phyloP scores from a whole-genome alignment of 2,888 invertebrate genomes.

The Nomada fabriciana region DNA sequence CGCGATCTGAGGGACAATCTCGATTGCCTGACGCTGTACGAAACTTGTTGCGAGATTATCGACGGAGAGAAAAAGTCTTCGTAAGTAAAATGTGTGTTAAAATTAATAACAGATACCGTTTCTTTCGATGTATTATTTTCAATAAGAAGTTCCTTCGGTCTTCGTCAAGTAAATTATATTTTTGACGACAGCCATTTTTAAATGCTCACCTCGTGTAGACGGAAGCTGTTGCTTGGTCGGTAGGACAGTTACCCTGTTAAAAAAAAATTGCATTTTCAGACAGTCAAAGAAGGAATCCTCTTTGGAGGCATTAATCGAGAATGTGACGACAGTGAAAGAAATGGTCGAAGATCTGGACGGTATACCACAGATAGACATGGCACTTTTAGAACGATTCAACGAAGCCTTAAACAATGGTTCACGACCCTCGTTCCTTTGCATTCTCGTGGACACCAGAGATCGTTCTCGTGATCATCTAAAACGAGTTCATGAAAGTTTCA shows the following conservation, averaged over 20 bases:
- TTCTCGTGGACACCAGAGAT: slow-evolving; percentile 71
- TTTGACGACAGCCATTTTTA: background rate
- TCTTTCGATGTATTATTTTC: background rate
- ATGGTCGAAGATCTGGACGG: slow-evolving; percentile 70
- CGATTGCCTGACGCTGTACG: slow-evolving; percentile 74
- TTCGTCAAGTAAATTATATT: background rate
- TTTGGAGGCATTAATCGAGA: slow-evolving; percentile 62
- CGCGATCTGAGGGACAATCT: slow-evolving; percentile 65
- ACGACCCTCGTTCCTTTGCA: slow-evolving; percentile 62
- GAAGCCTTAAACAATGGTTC: slow-evolving; percentile 63
- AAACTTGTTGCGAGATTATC: slow-evolving; percentile 67
- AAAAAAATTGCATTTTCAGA: slow-evolving; percentile 52
- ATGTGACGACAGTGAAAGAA: slow-evolving; percentile 63
- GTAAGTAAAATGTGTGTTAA: slow-evolving; percentile 58
- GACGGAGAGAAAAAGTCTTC: slow-evolving; percentile 54
- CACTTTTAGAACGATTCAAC: slow-evolving; percentile 67
- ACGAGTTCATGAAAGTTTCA: slow-evolving; percentile 72
- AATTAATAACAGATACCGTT: too few species aligned
- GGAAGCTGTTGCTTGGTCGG: background rate
- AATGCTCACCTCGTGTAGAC: background rate
- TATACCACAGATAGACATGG: slow-evolving; percentile 73
- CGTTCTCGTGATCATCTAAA: slow-evolving; percentile 69
- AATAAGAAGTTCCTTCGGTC: too few species aligned
- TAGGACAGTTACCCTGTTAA: slow-evolving; percentile 13
- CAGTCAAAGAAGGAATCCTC: slow-evolving; percentile 44